Conservation (phyloP, 2,113 vertebrate genomes). For the Indicator maculatus region DNA sequence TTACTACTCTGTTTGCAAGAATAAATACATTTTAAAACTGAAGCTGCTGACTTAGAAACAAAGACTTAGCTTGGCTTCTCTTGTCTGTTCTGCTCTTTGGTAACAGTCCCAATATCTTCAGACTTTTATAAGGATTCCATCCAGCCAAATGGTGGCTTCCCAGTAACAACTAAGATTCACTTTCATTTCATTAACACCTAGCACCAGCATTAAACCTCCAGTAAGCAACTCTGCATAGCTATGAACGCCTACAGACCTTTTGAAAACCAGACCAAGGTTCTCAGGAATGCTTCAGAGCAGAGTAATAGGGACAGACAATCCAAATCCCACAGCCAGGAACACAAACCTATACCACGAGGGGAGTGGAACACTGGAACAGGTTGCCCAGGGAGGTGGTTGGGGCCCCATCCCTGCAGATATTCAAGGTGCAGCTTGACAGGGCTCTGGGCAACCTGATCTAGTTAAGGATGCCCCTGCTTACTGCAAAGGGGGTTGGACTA, state of each 20-base stretch:
- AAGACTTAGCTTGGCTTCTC: not conserved
- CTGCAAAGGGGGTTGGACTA: no score
- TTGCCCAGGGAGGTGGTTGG: no score
- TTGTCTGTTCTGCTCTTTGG: not conserved
- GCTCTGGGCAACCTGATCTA: no score
- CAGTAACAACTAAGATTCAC: not conserved
- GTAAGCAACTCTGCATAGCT: not conserved
- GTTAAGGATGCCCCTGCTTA: no score
- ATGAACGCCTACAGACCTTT: not conserved
- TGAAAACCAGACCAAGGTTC: not conserved
- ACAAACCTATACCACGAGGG: not conserved
- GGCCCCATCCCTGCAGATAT: no score
- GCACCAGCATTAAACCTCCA: not conserved
- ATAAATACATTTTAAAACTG: not conserved
- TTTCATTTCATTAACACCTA: not conserved
- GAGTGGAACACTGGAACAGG: no score
- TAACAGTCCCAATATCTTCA: not conserved
- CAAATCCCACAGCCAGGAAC: not conserved
- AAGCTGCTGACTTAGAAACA: slow-evolving; percentile 4
- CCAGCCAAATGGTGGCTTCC: not conserved
- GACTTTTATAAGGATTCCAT: not conserved
- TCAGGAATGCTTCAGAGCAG: not conserved
- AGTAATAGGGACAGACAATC: not conserved
- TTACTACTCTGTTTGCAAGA: not conserved
- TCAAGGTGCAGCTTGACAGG: no score